Evolutionary conservation across 1,140 invertebrate species (phyloP), one percentile per base, ranked within the genome.

Genomic region (Drosophila ambigua): DNA sequence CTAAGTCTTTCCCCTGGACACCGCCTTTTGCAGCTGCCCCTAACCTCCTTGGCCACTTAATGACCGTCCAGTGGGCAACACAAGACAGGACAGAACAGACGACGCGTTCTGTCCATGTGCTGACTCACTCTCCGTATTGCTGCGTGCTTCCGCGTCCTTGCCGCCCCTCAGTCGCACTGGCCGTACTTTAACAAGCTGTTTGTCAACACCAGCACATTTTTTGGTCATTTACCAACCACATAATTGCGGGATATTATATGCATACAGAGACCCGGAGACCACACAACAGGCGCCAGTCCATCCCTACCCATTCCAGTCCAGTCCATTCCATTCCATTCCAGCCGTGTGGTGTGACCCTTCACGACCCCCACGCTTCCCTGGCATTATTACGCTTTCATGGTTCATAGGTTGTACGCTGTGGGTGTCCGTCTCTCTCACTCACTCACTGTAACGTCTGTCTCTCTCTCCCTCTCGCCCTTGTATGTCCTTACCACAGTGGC

Each of bases 171-270:
- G 23, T 4, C 23, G 0, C 23, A 2, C 31, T 31, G 8, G 31
- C 35, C 35, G 1, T 39, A n/a, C 28, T 39, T 72, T 75, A 82
- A 85, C 81, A 87, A 85, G 82, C 83, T 88, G 83, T 88, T 89
- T 88, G 83, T 88, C 83, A 88, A 88, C 83, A 88, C 83, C 84
- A 85, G 79, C 83, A 89, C 79, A 88, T 83, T 88, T 88, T 88
- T 88, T 88, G 83, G 83, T 88, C 84, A 89, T 88, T 88, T 88
- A 83, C 83, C 61, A 59, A 88, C 83, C 83, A 88, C 83, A 88
- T 88, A 88, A 88, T 88, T 88, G 83, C 72, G 84, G 83, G 67
- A 79, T 88, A 88, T 88, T 83, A 83, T 88, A 88, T 88, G 79
- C 78, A 75, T 64, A 77, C 60, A 74, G 31, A 52, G 35, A 39